Base-by-base conservation (phyloP, 1,140 invertebrate genomes). In the Phymastichus coffea region DNA sequence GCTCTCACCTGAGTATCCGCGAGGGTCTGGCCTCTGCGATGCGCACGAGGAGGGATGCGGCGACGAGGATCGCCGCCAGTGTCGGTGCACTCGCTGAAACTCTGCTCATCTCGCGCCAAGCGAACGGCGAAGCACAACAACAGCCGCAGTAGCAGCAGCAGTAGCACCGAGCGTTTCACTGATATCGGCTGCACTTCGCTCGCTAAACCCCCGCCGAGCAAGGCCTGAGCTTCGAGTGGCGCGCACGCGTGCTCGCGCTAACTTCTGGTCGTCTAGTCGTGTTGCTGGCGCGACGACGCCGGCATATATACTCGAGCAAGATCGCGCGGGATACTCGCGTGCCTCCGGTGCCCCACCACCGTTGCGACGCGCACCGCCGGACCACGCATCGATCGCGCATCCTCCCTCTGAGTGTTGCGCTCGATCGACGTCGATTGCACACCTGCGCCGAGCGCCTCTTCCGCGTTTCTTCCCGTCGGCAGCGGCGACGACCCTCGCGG, bases 251-350 rank as follows among this genome's bases (percentile, higher is more conserved):
- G n/a, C n/a, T n/a, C n/a, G n/a, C n/a, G n/a, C n/a, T n/a, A n/a
- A n/a, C n/a, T n/a, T n/a, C n/a, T n/a, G n/a, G n/a, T n/a, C n/a
- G n/a, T 77, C 74, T 77, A 76, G 65, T 44, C 69, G 66, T 68
- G 66, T 65, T 67, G 66, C 68, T 67, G 66, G 51, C 58, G n/a
- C n/a, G n/a, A n/a, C 54, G 71, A 65, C 72, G 74, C 74, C 68
- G 65, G 72, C 73, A 78, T 78, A 76, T 78, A 76, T 78, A 78
- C 74, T 68, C 70, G 61, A 65, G 57, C 65, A 63, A 47, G 61
- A 61, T 65, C 64, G 67, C 64, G 66, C 59, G 65, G 66, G 57
- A 65, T 63, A 57, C 70, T 66, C 63, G 15, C 38, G 15, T 19
- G n/a, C 38, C 8, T 4, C 38, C 2, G 2, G 38, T 19, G 38